A percentile compares a stretch with the other conserved stretches of the same genome.
phyloP scores from a whole-genome alignment of 1,140 invertebrate species.

The Intoshia linei region DNA sequence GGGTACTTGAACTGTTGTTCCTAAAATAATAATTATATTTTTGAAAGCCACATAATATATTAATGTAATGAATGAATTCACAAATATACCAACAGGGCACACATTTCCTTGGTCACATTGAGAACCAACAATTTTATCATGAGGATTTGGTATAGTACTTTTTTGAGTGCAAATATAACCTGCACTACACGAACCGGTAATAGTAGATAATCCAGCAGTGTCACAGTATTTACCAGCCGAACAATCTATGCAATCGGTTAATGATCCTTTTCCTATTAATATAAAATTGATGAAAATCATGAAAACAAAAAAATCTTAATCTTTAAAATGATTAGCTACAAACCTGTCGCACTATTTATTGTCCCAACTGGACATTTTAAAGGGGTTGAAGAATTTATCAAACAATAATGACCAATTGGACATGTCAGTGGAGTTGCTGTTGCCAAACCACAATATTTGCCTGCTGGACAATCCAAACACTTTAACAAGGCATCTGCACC shows the following conservation, averaged over 20 bases:
- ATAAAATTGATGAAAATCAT: no score
- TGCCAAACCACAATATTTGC: constrained; percentile 11
- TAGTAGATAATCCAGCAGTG: constrained; percentile 11
- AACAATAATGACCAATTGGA: constrained; percentile 16
- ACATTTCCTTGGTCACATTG: no score
- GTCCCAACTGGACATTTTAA: constrained; percentile 14
- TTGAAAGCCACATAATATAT: no score
- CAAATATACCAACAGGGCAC: no score
- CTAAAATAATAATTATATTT: constrained; percentile 9
- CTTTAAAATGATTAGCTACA: constrained; percentile 8
- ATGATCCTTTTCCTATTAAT: no score
- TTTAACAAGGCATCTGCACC: constrained; percentile 9
- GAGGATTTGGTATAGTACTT: no score
- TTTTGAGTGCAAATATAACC: constrained; percentile 16
- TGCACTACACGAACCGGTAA: constrained; percentile 11
- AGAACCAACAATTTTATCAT: no score
- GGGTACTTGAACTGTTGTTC: constrained; percentile 9
- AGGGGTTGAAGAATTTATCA: constrained; percentile 13
- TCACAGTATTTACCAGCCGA: constrained; percentile 14
- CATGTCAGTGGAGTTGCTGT: constrained; percentile 8
- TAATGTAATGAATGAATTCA: no score
- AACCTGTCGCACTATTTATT: constrained; percentile 12
- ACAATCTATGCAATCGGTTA: constrained; percentile 9
- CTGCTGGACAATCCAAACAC: constrained; percentile 12
- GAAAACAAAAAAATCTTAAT: no score